A percentile compares a stretch with the other conserved stretches of the same genome.
Evolutionary conservation across 2,888 invertebrate genomes (phyloP).

Genomic region (Meiosimyza platycephala): DNA sequence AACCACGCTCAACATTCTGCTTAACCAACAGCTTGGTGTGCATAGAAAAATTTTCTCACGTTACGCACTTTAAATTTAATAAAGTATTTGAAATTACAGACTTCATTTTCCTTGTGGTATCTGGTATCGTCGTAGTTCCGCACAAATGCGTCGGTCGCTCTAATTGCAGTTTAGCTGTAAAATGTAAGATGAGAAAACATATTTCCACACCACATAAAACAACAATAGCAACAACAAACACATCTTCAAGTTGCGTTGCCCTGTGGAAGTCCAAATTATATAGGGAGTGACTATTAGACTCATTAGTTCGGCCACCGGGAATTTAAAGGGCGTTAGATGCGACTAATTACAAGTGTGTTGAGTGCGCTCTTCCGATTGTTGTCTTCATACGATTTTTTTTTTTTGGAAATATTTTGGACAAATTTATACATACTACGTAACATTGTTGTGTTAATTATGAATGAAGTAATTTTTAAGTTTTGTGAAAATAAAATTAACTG

Average conservation of each 20-base stretch:
- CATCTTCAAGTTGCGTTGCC: background rate
- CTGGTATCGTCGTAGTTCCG: slow-evolving; percentile 20
- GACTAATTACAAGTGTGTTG: slow-evolving; percentile 21
- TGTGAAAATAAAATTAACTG: too few relatives aligned
- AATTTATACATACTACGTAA: too few relatives aligned
- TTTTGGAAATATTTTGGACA: too few relatives aligned
- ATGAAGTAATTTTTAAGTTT: too few relatives aligned
- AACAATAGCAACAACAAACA: background rate
- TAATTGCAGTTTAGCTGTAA: slow-evolving; percentile 17
- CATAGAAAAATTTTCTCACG: slow-evolving; percentile 20
- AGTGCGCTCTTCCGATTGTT: too few relatives aligned
- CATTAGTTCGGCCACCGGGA: slow-evolving; percentile 35
- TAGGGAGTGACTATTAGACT: slow-evolving; percentile 24
- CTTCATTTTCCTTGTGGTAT: slow-evolving; percentile 14
- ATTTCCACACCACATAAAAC: slow-evolving; percentile 1
- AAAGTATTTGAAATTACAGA: slow-evolving; percentile 28
- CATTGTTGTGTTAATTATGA: too few relatives aligned
- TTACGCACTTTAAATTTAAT: slow-evolving; percentile 27
- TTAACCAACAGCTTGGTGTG: too few relatives aligned
- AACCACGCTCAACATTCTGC: too few relatives aligned
- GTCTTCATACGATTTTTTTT: too few relatives aligned
- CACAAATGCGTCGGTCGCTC: slow-evolving; percentile 23
- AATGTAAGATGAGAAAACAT: slow-evolving; percentile 18
- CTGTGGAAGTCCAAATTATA: background rate
- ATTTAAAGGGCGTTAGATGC: slow-evolving; percentile 19